These are phyloP conservation scores for Corvus hawaiiensis DNA, from an alignment of 2,113 vertebrate genomes.

Conservation along the genomic window DNA sequence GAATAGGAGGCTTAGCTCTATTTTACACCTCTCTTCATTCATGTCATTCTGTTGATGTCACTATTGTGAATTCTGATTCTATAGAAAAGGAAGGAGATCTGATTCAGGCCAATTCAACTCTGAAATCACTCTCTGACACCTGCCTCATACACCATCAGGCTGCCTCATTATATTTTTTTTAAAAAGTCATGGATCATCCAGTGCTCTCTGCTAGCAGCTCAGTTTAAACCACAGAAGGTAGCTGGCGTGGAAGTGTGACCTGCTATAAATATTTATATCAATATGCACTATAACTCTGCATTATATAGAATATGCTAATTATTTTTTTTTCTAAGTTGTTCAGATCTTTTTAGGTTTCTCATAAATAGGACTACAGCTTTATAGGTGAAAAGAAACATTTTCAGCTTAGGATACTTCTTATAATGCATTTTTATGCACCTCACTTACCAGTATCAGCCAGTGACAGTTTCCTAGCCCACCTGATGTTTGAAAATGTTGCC, in stretches of 20 bases:
- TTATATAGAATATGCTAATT: background rate
- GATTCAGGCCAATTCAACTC: background rate
- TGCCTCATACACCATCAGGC: constrained; percentile 3
- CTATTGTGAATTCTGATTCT: constrained; percentile 47
- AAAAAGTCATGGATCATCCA: background rate
- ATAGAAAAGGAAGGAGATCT: background rate
- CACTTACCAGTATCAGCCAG: background rate
- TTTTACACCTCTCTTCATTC: constrained; percentile 42
- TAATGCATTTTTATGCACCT: background rate
- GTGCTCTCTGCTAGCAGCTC: constrained; percentile 20
- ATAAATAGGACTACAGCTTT: background rate
- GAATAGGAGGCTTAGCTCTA: constrained; percentile 20
- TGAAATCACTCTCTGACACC: constrained; percentile 26
- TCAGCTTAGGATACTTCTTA: background rate
- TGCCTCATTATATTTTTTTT: background rate
- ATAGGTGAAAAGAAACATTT: background rate
- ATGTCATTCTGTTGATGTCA: constrained; percentile 57
- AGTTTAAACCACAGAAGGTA: background rate
- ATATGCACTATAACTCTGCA: background rate
- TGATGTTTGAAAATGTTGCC: background rate
- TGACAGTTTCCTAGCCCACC: background rate
- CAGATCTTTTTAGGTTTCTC: background rate
- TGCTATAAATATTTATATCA: background rate
- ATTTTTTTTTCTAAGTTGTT: background rate
- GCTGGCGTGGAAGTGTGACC: background rate